Evolutionary conservation across 2,888 invertebrate species (phyloP).

Genomic region (Cheilosia grossa): DNA sequence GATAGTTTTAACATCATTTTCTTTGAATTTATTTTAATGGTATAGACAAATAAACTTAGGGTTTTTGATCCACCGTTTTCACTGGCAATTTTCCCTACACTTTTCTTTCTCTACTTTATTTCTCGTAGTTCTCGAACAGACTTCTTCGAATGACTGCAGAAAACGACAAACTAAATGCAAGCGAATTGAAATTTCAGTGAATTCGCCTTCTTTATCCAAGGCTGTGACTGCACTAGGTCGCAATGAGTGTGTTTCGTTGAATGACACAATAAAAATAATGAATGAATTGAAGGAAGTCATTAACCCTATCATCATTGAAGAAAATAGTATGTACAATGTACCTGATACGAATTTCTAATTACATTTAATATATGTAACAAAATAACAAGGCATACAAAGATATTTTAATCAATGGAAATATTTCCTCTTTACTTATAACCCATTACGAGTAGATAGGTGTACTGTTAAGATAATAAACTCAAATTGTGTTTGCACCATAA

Average conservation of each 20-base stretch:
- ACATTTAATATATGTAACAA: too few relatives aligned
- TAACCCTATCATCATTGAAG: too few relatives aligned
- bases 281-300: too few relatives aligned
- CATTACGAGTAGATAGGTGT: too few relatives aligned
- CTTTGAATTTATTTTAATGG: conserved; percentile 26
- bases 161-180: conserved; percentile 40
- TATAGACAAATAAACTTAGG: conserved; percentile 37
- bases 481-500: too few relatives aligned
- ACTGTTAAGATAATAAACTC: too few relatives aligned
- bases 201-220: conserved; percentile 36
- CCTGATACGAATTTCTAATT: too few relatives aligned
- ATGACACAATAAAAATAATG: too few relatives aligned
- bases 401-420: too few relatives aligned
- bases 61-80: conserved; percentile 47
- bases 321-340: too few relatives aligned
- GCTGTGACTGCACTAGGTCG: conserved; percentile 5
- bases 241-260: conserved; percentile 19
- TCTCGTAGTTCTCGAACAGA: conserved; percentile 46
- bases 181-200: conserved; percentile 49
- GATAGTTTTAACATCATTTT: neutral
- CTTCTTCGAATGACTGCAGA: conserved; percentile 60
- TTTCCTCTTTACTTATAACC: too few relatives aligned
- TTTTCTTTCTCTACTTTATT: conserved; percentile 28
- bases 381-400: too few relatives aligned
- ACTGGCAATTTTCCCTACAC: conserved; percentile 58